A percentile compares a stretch with the other conserved stretches of the same genome.
Evolutionary conservation across 2,888 invertebrate genomes (phyloP).

Genomic region (Diogma glabrata): DNA sequence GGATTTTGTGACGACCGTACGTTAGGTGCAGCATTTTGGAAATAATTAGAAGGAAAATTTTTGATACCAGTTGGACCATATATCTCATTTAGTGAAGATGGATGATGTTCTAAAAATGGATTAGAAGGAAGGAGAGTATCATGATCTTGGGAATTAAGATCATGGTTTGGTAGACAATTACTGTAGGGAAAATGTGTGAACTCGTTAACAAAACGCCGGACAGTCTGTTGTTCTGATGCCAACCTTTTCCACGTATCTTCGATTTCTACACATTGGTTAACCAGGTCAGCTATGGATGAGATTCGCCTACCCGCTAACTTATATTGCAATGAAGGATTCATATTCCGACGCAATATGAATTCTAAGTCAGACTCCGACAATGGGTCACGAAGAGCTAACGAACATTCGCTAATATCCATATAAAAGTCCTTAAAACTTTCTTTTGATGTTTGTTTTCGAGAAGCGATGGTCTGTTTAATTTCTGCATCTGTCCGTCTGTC

Average conservation of each 20-base stretch:
- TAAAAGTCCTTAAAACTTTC: not conserved
- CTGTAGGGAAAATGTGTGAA: too few relatives aligned
- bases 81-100: too few relatives aligned
- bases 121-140: too few relatives aligned
- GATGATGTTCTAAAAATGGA: too few relatives aligned
- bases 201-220: too few relatives aligned
- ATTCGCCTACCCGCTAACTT: not conserved
- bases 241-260: not conserved
- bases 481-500: not conserved
- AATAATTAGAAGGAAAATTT: too few relatives aligned
- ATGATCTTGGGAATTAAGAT: not conserved
- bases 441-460: not conserved
- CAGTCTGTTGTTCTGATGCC: too few relatives aligned
- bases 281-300: not conserved
- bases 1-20: too few relatives aligned
- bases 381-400: not conserved
- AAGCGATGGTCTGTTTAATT: not conserved
- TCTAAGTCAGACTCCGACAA: not conserved
- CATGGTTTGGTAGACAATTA: too few relatives aligned
- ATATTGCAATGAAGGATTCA: not conserved
- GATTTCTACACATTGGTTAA: not conserved
- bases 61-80: too few relatives aligned
- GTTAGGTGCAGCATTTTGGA: too few relatives aligned
- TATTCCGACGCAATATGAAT: not conserved
- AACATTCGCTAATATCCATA: not conserved